phyloP scores from a whole-genome alignment of 2,113 vertebrate species.

The Baryphthengus martii region DNA sequence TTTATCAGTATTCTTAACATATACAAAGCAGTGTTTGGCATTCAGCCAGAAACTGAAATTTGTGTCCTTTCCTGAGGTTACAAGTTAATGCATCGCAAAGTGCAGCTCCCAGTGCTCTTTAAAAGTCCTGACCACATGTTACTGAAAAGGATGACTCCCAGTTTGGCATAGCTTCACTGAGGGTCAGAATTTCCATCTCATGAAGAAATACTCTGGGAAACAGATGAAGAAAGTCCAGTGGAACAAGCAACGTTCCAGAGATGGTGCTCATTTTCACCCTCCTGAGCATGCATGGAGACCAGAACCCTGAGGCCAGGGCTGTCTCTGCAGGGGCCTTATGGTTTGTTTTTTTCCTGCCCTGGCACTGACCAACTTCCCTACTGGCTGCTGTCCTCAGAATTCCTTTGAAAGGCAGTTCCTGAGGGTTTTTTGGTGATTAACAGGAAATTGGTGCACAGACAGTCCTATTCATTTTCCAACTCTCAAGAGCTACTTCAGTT shows the following conservation, averaged over 20 bases:
- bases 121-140: neutral
- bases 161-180: constrained; percentile 25
- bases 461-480: neutral
- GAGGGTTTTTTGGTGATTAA: constrained; percentile 31
- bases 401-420: constrained; percentile 30
- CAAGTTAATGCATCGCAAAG: constrained; percentile 31
- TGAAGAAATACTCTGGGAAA: constrained; percentile 48
- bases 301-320: neutral
- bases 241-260: constrained; percentile 25
- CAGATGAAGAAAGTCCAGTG: constrained; percentile 32
- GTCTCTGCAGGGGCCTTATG: neutral
- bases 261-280: constrained; percentile 19
- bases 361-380: constrained; percentile 33
- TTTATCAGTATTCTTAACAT: neutral
- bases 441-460: constrained; percentile 16
- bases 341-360: neutral
- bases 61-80: constrained; percentile 52
- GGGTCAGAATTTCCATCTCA: constrained; percentile 52
- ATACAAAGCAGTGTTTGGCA: constrained; percentile 36
- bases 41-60: constrained; percentile 35
- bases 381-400: constrained; percentile 46
- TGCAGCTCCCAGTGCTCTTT: constrained; percentile 32
- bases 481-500: constrained; percentile 11
- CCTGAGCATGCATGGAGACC: neutral
- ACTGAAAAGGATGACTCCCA: constrained; percentile 34